Percentiles rank a stretch among this genome's conserved stretches.
Conservation (phyloP, 2,113 vertebrate species). For the Syrrhaptes paradoxus region DNA sequence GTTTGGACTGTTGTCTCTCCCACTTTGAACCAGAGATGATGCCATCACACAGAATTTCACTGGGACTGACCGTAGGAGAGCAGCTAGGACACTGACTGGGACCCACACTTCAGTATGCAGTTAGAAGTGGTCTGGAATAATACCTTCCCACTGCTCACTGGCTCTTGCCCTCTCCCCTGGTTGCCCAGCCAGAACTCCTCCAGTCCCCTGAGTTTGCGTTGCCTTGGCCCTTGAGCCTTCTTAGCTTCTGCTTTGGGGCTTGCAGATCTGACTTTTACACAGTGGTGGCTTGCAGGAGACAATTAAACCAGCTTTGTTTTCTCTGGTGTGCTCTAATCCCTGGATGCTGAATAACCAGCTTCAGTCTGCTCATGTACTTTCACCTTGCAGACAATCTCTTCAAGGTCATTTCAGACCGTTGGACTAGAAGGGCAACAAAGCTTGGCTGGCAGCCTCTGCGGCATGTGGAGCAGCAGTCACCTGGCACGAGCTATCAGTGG, state of each 20-base stretch:
- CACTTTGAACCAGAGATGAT: background rate
- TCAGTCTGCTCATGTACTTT: background rate
- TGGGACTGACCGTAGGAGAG: background rate
- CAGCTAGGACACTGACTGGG: background rate
- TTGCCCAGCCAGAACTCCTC: background rate
- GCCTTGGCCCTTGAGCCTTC: background rate
- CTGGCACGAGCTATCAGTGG: background rate
- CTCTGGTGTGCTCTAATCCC: background rate
- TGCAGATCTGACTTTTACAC: background rate
- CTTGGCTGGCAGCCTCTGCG: background rate
- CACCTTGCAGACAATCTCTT: background rate
- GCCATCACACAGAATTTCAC: background rate
- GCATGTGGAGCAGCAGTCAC: background rate
- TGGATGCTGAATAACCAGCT: background rate
- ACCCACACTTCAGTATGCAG: background rate
- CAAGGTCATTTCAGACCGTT: constrained; percentile 1
- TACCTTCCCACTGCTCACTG: background rate
- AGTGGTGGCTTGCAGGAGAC: background rate
- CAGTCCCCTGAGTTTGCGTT: background rate
- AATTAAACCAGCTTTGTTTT: background rate
- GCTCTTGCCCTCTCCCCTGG: background rate
- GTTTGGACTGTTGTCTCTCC: background rate
- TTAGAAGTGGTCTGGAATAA: background rate
- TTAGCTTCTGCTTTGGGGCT: background rate
- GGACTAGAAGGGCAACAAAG: background rate